Conservation (phyloP, 1,140 invertebrate species). For the Caenorhabditis latens region DNA sequence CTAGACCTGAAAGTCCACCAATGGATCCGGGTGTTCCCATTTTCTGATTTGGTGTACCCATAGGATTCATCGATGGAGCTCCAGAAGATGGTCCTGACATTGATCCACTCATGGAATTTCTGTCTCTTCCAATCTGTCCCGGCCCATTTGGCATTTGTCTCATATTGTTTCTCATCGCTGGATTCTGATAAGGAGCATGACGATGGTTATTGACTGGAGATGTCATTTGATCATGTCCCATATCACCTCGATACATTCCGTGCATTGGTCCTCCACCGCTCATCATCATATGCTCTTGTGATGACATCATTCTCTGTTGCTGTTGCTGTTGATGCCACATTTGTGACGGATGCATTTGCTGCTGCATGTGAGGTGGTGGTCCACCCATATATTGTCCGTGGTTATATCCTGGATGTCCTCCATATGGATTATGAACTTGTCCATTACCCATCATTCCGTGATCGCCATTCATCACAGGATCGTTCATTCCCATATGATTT, state of each 20-base stretch:
- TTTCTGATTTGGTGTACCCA: constrained; percentile 45
- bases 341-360: constrained; percentile 50
- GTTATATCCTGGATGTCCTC: constrained; percentile 4
- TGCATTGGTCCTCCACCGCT: constrained; percentile 36
- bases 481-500: constrained; percentile 48
- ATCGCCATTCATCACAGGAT: constrained; percentile 37
- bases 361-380: constrained; percentile 36
- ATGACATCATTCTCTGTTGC: constrained; percentile 60
- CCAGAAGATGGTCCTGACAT: constrained; percentile 52
- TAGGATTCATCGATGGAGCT: constrained; percentile 19
- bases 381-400: constrained; percentile 49
- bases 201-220: constrained; percentile 18
- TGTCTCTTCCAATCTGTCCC: constrained; percentile 6
- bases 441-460: constrained; percentile 22
- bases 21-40: constrained; percentile 32
- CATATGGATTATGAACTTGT: constrained; percentile 38
- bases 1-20: constrained; percentile 57
- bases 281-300: constrained; percentile 42
- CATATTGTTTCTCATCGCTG: constrained; percentile 48
- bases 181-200: constrained; percentile 24
- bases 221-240: constrained; percentile 40
- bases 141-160: constrained; percentile 23
- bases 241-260: constrained; percentile 45
- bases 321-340: constrained; percentile 57
- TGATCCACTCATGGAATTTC: constrained; percentile 42